Evolutionary conservation across 2,888 invertebrate genomes (phyloP).

Genomic region (Aspidiotus rigidus): DNA sequence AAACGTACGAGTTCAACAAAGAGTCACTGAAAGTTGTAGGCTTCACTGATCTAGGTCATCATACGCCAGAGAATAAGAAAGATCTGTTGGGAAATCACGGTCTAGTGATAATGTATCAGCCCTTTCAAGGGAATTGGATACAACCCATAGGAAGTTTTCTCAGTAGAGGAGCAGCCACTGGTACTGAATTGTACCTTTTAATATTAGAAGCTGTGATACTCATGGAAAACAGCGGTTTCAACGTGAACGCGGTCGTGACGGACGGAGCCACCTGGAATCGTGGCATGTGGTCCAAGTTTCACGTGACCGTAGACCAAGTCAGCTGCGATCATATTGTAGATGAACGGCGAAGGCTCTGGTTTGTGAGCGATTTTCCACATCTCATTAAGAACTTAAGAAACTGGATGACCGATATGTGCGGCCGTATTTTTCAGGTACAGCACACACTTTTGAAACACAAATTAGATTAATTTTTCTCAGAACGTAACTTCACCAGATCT

Average conservation of each 20-base stretch:
- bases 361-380: conserved; percentile 39
- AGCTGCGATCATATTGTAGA: conserved; percentile 38
- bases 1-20: conserved; percentile 14
- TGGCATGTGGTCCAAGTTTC: conserved; percentile 38
- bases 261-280: conserved; percentile 40
- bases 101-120: conserved; percentile 39
- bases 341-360: conserved; percentile 36
- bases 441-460: not conserved
- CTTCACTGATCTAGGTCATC: conserved; percentile 22
- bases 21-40: conserved; percentile 16
- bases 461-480: too few species aligned
- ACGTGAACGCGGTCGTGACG: conserved; percentile 37
- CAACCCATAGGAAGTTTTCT: conserved; percentile 39
- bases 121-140: conserved; percentile 38
- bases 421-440: not conserved
- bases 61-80: conserved; percentile 22
- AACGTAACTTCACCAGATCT: too few species aligned
- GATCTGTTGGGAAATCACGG: conserved; percentile 27
- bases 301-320: conserved; percentile 30
- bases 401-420: conserved; percentile 5
- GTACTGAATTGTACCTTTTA: conserved; percentile 37
- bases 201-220: conserved; percentile 38
- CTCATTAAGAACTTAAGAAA: conserved; percentile 38
- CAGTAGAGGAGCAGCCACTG: conserved; percentile 37
- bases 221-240: conserved; percentile 36